phyloP scores from a whole-genome alignment of 2,113 vertebrate genomes.

The Petromus typicus region DNA sequence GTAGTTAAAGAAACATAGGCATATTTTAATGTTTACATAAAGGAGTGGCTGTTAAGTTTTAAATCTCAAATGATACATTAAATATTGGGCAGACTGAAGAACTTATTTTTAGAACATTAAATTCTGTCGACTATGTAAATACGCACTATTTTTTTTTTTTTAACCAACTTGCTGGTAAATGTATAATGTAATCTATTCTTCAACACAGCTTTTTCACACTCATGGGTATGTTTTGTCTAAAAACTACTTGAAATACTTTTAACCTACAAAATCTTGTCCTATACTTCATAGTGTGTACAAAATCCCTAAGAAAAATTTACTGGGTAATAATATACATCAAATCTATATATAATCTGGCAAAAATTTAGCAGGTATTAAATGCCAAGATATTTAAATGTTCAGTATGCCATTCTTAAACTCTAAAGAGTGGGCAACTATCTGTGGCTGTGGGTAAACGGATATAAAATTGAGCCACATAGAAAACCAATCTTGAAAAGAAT shows the following conservation, averaged over 20 bases:
- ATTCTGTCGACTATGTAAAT: conserved; percentile 80
- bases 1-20: conserved; percentile 83
- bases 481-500: conserved; percentile 46
- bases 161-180: conserved; percentile 84
- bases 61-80: conserved; percentile 81
- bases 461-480: background rate
- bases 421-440: background rate
- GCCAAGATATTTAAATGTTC: conserved; percentile 65
- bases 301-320: conserved; percentile 77
- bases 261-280: conserved; percentile 83
- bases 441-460: background rate
- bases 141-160: conserved; percentile 77
- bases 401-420: background rate
- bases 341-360: conserved; percentile 68
- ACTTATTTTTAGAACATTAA: conserved; percentile 83
- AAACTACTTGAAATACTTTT: conserved; percentile 82
- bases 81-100: conserved; percentile 75
- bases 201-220: conserved; percentile 81
- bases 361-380: conserved; percentile 73
- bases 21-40: conserved; percentile 83
- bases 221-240: conserved; percentile 82
- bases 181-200: conserved; percentile 80
- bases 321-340: conserved; percentile 80
- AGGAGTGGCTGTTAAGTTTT: conserved; percentile 78
- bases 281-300: conserved; percentile 81